phyloP scores from a whole-genome alignment of 2,888 invertebrate genomes.

The Polyommatus icarus region DNA sequence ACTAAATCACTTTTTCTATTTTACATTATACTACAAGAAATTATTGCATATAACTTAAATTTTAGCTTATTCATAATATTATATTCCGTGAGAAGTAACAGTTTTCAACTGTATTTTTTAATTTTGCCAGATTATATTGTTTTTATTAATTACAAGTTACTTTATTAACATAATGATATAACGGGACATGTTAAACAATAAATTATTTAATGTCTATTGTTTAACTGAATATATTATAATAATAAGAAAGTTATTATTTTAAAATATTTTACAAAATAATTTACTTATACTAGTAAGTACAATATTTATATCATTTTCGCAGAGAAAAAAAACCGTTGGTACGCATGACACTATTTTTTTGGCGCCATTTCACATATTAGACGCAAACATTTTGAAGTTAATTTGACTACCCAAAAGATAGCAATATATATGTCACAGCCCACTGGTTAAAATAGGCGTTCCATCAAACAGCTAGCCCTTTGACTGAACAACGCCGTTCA shows the following conservation, averaged over 20 bases:
- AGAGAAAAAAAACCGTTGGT: not conserved
- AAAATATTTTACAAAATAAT: not conserved
- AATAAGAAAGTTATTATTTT: not conserved
- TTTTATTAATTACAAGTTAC: constrained; percentile 22
- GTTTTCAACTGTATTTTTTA: constrained; percentile 9
- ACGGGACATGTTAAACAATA: not conserved
- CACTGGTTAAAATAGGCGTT: too few relatives aligned
- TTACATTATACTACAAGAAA: not conserved
- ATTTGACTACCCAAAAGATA: too few relatives aligned
- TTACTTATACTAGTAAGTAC: not conserved
- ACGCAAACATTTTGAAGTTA: too few relatives aligned
- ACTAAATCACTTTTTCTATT: not conserved
- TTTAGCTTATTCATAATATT: not conserved
- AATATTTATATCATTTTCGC: not conserved
- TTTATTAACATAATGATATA: constrained; percentile 16
- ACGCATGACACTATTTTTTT: not conserved
- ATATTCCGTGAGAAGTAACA: constrained; percentile 5
- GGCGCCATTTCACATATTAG: too few relatives aligned
- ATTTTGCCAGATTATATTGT: constrained; percentile 15
- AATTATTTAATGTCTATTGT: not conserved
- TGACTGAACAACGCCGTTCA: too few relatives aligned
- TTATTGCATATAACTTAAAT: not conserved
- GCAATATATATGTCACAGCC: too few relatives aligned
- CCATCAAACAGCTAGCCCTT: too few relatives aligned
- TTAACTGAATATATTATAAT: not conserved